phyloP scores from a whole-genome alignment of 2,797 vertebrate genomes.

The Etheostoma nigrum region DNA sequence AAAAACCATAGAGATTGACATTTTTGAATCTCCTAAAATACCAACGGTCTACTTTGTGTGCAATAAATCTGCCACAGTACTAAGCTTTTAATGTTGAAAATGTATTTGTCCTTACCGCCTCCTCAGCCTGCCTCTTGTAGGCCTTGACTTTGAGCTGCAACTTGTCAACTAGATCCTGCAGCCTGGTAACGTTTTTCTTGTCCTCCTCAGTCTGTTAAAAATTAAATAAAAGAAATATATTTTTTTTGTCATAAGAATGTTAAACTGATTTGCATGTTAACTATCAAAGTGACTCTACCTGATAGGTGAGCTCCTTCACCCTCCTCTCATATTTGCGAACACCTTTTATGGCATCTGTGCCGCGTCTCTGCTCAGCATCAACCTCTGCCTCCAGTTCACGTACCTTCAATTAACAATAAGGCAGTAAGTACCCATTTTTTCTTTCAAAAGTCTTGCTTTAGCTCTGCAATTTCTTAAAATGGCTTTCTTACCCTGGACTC shows the following conservation, averaged over 20 bases:
- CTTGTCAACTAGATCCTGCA: slow-evolving; percentile 87
- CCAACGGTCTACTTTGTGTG: no score
- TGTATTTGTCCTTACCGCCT: slow-evolving; percentile 82
- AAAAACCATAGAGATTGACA: no score
- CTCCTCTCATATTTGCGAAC: slow-evolving; percentile 86
- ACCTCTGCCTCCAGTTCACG: slow-evolving; percentile 86
- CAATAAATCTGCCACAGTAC: no score
- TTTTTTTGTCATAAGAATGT: not conserved
- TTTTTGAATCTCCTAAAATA: no score
- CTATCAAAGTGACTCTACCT: slow-evolving; percentile 70
- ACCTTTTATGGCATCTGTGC: slow-evolving; percentile 85
- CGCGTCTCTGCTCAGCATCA: slow-evolving; percentile 86
- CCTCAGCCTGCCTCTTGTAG: slow-evolving; percentile 90
- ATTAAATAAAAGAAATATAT: no score
- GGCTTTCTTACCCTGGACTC: slow-evolving; percentile 83
- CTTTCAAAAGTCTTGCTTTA: no score
- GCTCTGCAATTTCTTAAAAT: no score
- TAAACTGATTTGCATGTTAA: not conserved
- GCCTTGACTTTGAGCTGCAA: slow-evolving; percentile 90
- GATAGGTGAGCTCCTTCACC: slow-evolving; percentile 88
- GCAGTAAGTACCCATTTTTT: no score
- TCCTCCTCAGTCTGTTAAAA: slow-evolving; percentile 86
- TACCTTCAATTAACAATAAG: slow-evolving; percentile 63
- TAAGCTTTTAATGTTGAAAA: not conserved
- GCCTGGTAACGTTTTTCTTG: slow-evolving; percentile 87